Percentiles rank a stretch among this genome's conserved stretches.
These are phyloP conservation scores for Ctenosaura bakeri DNA, from an alignment of 2,797 vertebrate genomes.

Conservation along the genomic window DNA sequence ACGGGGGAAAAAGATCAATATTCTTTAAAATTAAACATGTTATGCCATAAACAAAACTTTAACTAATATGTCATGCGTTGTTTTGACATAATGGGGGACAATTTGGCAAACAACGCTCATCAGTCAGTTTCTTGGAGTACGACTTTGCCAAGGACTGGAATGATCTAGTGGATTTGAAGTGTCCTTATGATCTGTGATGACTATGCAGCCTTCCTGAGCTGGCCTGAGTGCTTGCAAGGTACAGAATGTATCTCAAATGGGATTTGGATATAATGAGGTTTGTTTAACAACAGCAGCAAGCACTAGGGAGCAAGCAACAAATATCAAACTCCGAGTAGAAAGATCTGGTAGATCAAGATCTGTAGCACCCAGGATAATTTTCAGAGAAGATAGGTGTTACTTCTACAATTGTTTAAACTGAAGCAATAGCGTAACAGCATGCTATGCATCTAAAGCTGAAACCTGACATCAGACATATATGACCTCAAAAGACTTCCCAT, in stretches of 20 bases:
- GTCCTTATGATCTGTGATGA: neutral
- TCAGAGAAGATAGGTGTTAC: neutral
- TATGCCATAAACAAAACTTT: no score
- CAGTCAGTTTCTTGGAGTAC: neutral
- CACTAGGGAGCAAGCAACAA: neutral
- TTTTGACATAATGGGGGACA: no score
- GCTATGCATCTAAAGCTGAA: neutral
- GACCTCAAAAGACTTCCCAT: neutral
- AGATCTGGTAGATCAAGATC: neutral
- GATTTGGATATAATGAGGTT: neutral
- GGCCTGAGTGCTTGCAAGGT: neutral
- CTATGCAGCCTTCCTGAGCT: neutral
- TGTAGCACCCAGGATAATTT: neutral
- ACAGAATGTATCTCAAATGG: neutral
- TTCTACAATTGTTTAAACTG: neutral
- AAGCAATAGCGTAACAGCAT: neutral
- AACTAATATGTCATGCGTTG: no score
- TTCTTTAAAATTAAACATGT: neutral
- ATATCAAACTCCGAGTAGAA: neutral
- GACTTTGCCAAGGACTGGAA: neutral
- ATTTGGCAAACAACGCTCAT: neutral
- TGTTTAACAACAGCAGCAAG: neutral
- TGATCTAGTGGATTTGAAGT: neutral
- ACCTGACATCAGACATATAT: neutral
- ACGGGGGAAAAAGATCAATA: neutral